phyloP scores from a whole-genome alignment of 2,888 invertebrate genomes.

The Lycocerus yunnanus region DNA sequence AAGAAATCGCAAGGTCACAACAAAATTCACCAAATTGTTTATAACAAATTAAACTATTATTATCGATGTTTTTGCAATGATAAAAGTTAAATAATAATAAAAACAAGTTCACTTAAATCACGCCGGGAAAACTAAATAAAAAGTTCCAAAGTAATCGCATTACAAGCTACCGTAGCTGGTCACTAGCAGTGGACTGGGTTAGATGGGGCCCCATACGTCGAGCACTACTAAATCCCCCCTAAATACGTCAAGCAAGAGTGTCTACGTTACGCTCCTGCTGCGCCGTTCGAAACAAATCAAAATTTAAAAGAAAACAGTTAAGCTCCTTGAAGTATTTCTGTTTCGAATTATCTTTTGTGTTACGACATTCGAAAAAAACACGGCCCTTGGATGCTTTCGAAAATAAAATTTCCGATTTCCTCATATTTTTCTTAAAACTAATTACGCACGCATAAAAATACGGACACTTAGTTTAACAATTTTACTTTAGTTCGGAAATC shows the following conservation, averaged over 20 bases:
- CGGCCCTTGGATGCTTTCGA: not conserved
- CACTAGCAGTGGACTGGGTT: conserved; percentile 29
- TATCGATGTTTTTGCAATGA: not conserved
- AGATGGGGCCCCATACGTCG: conserved; percentile 21
- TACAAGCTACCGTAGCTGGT: conserved; percentile 25
- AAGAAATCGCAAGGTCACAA: not conserved
- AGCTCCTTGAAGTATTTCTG: not conserved
- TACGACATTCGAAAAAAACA: not conserved
- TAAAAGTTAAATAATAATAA: not conserved
- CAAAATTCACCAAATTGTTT: conserved; percentile 1
- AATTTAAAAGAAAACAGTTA: not conserved
- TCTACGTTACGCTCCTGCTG: conserved; percentile 1
- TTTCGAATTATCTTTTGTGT: not conserved
- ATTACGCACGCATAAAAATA: too few relatives aligned
- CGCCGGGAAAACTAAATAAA: conserved; percentile 13
- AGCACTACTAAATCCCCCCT: conserved; percentile 31
- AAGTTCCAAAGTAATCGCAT: conserved; percentile 15
- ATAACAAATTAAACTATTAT: not conserved
- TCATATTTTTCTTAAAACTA: too few relatives aligned
- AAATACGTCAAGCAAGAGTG: conserved; percentile 24
- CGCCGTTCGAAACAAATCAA: not conserved
- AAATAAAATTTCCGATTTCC: not conserved
- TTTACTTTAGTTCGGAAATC: not conserved
- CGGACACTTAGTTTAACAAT: not conserved
- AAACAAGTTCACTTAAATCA: not conserved